Evolutionary conservation across 2,113 vertebrate species (phyloP).

Genomic region (Platichthys stellatus): DNA sequence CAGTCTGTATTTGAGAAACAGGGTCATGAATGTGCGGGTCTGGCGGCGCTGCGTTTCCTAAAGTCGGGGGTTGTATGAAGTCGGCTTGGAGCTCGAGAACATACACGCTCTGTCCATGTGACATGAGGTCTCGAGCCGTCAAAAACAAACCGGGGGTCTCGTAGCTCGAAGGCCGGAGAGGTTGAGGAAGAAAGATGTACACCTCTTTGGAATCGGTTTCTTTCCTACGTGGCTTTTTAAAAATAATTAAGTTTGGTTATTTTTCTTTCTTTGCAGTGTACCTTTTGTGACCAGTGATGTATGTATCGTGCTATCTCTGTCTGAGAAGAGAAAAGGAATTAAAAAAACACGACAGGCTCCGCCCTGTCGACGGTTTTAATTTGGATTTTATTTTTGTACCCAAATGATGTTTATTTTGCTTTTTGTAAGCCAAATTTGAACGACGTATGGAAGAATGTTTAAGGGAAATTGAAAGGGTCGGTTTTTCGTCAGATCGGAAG

Average conservation of each 20-base stretch:
- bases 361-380: slow-evolving; percentile 71
- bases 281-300: slow-evolving; percentile 78
- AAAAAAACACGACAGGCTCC: slow-evolving; percentile 36
- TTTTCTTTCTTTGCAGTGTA: slow-evolving; percentile 71
- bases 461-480: slow-evolving; percentile 36
- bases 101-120: slow-evolving; percentile 18
- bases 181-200: slow-evolving; percentile 57
- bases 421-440: slow-evolving; percentile 75
- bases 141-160: slow-evolving; percentile 34
- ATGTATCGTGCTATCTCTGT: slow-evolving; percentile 73
- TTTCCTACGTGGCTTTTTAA: slow-evolving; percentile 54
- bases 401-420: slow-evolving; percentile 69
- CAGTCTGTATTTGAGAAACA: slow-evolving; percentile 59
- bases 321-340: slow-evolving; percentile 52
- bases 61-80: slow-evolving; percentile 41
- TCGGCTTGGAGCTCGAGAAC: slow-evolving; percentile 25
- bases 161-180: slow-evolving; percentile 48
- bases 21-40: slow-evolving; percentile 30
- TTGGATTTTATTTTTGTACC: slow-evolving; percentile 85
- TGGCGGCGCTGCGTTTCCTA: slow-evolving; percentile 36
- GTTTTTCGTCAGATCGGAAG: neutral
- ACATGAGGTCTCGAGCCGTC: slow-evolving; percentile 47
- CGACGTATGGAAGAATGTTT: slow-evolving; percentile 64
- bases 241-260: slow-evolving; percentile 7
- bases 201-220: slow-evolving; percentile 66